Evolutionary conservation across 2,888 invertebrate genomes (phyloP), one percentile per base, ranked within the genome.

Genomic region (Philonicus albiceps): DNA sequence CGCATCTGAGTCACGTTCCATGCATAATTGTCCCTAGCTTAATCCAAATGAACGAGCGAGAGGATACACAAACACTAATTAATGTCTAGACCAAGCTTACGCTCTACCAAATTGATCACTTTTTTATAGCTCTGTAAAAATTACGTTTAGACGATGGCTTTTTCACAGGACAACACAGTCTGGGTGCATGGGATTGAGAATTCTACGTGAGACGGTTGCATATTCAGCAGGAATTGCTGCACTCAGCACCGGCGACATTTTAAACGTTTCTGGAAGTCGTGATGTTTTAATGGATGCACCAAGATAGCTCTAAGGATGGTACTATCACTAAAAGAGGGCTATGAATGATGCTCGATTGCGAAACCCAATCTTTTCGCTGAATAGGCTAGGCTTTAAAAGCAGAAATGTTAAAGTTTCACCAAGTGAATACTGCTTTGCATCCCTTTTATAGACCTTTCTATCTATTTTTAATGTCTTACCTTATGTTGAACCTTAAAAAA

Each of bases 21-120:
- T 53, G 81, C 81, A 81, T 81, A 81, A 53, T 81, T 81, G 53
- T 81, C 81, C 53, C 16, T 8, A 40, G 34, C 30, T 81, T 81
- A 81, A 53, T 81, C 81, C 55, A 49, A 49, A 81, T 81, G 81
- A 78, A 81, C 55, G 81, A 53, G 30, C 64, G 22, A 30, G n/a
- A 30, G 31, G 55, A 81, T 81, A 81, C 81, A 81, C 81, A 81
- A 81, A 81, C 81, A 81, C 81, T 81, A 81, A 81, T 81, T 81
- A 81, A 81, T 55, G 81, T 81, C 81, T 81, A 81, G 81, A 81
- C 53, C 37, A 31, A 49, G 81, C 53, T 55, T 81, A 30, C 81
- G 30, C 40, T 81, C 49, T 2, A 34, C 30, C 34, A 19, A 55
- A 55, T 31, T 81, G 81, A 81, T 81, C 49, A 30, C 81, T 81